A percentile compares a stretch with the other conserved stretches of the same genome.
Conservation (phyloP, 2,888 invertebrate genomes). For the Selenia dentaria region DNA sequence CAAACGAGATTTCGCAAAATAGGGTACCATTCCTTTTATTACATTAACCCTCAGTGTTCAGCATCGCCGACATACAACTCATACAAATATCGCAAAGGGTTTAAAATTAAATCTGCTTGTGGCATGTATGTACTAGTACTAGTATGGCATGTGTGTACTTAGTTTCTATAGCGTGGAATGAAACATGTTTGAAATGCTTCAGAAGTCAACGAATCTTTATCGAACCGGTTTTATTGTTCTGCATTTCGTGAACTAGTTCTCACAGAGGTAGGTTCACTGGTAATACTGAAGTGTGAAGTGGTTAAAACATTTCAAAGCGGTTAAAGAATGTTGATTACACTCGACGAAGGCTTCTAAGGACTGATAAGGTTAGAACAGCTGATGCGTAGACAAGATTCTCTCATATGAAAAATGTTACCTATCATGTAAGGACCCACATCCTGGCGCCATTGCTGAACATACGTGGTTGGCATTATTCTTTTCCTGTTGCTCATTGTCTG, state of each 20-base stretch:
- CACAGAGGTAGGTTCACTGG: constrained; percentile 5
- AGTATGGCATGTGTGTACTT: constrained; percentile 16
- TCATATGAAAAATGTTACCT: too few relatives aligned
- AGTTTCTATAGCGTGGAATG: not conserved
- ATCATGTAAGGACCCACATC: not conserved
- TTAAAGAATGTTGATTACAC: too few relatives aligned
- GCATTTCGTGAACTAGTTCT: constrained; percentile 18
- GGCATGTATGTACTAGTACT: constrained; percentile 30
- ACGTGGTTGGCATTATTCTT: constrained; percentile 12
- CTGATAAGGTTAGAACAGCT: too few relatives aligned
- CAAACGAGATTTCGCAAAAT: constrained; percentile 32
- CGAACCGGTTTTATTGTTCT: constrained; percentile 18
- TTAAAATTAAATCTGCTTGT: constrained; percentile 41
- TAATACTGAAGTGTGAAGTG: too few relatives aligned
- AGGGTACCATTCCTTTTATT: constrained; percentile 43
- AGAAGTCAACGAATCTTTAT: constrained; percentile 18
- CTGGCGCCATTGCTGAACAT: constrained; percentile 1
- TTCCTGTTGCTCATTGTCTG: constrained; percentile 31
- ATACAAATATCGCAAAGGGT: constrained; percentile 38
- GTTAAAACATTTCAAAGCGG: too few relatives aligned
- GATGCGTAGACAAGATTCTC: too few relatives aligned
- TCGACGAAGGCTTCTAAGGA: too few relatives aligned
- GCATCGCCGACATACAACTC: constrained; percentile 33
- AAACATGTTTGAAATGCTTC: constrained; percentile 7
- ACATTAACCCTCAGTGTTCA: constrained; percentile 33